Conservation (phyloP, 2,797 vertebrate genomes). For the Chanos chanos region DNA sequence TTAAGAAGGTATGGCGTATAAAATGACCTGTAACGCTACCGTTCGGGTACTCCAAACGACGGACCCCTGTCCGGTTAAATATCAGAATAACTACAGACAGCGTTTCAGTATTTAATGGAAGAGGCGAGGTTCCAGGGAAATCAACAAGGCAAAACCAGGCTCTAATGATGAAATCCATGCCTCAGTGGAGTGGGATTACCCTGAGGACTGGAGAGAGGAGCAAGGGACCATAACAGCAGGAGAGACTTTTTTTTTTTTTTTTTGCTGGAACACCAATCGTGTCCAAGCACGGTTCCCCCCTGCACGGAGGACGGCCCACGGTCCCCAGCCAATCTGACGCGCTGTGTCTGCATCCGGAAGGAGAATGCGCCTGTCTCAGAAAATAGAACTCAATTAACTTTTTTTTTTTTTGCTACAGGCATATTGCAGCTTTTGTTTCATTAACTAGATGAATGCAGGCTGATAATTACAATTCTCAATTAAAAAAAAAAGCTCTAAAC, state of each 20-base stretch:
- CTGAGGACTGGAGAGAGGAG: too few relatives aligned
- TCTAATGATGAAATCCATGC: neutral
- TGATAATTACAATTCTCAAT: constrained; percentile 78
- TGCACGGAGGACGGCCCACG: constrained; percentile 50
- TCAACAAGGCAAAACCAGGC: neutral
- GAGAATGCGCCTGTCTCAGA: constrained; percentile 60
- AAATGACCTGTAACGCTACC: too few relatives aligned
- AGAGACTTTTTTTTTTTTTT: too few relatives aligned
- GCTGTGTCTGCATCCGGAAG: constrained; percentile 58
- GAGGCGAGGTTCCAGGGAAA: neutral
- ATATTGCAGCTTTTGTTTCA: constrained; percentile 70
- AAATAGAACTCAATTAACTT: constrained; percentile 75
- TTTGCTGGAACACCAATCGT: too few relatives aligned
- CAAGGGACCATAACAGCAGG: too few relatives aligned
- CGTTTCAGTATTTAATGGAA: neutral
- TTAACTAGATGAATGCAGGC: constrained; percentile 72
- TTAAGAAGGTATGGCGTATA: too few relatives aligned
- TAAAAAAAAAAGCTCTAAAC: constrained; percentile 53
- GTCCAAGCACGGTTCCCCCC: too few relatives aligned
- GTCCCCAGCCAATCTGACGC: constrained; percentile 54
- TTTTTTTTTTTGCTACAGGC: constrained; percentile 62
- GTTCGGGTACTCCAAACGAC: too few relatives aligned
- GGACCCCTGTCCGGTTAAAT: too few relatives aligned
- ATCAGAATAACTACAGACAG: too few relatives aligned
- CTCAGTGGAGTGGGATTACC: too few relatives aligned